Base-by-base conservation (phyloP, 1,140 invertebrate genomes). In the Batillaria attramentaria region DNA sequence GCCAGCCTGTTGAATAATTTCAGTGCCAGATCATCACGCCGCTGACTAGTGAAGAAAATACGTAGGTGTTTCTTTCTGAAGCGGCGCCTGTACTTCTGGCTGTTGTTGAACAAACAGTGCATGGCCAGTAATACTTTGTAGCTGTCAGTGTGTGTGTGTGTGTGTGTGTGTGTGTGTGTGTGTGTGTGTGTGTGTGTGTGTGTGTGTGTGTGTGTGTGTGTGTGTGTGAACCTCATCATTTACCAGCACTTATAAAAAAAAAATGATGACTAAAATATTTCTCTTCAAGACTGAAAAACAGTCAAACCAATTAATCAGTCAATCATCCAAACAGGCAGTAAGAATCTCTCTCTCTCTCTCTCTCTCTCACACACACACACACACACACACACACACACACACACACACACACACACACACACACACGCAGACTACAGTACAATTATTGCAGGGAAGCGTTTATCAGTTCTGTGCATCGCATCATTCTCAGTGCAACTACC, bases 151-250 rank as follows among this genome's bases (percentile, higher is more conserved):
- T n/a, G n/a, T n/a, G n/a, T n/a, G n/a, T n/a, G n/a, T n/a, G n/a
- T n/a, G 57, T 62, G 1, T 62, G 10, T 62, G 57, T 62, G 24
- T 62, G 57, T n/a, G n/a, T 24, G 24, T 18, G n/a, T 8, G 0
- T 62, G 8, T 62, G 8, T 62, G 8, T 10, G n/a, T 2, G 16
- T 62, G 57, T 62, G 57, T 62, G 57, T 62, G 57, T 62, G 57
- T 62, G 57, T 62, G 57, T 62, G 57, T 62, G 57, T 62, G n/a
- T 60, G 57, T 60, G 46, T 50, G 46, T 50, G 46, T 50, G 46
- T 50, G 46, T 50, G 46, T n/a, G n/a, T 50, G 46, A 50, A 50
- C 10, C 10, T 50, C 46, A 50, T 50, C 46, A 50, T 10, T 50
- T 24, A 50, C 24, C 10, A 13, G 46, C 46, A 13, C 10, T 50